Percentiles rank a stretch among this genome's conserved stretches.
These are phyloP conservation scores for Meandrina meandrites DNA, from an alignment of 92 coral and sea anemone genomes.

Conservation along the genomic window DNA sequence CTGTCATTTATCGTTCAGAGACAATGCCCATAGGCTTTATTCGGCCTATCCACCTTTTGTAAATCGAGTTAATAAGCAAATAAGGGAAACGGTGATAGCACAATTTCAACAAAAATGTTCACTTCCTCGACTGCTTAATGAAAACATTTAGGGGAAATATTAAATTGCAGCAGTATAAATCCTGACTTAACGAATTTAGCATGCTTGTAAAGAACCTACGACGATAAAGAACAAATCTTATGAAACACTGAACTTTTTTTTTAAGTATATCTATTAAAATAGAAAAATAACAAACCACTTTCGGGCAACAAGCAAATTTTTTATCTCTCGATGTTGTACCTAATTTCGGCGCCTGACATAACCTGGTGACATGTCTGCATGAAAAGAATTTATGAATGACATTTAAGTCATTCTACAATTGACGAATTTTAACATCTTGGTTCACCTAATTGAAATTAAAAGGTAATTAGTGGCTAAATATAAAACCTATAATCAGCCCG, in stretches of 20 bases:
- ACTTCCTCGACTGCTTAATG: background rate
- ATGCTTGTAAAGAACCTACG: background rate
- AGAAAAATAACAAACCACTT: background rate
- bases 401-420: background rate
- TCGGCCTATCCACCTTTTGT: background rate
- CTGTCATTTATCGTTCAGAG: background rate
- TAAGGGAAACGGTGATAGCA: background rate
- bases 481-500: background rate
- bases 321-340: background rate
- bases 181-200: background rate
- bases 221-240: background rate
- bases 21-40: background rate
- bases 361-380: background rate
- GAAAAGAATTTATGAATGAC: background rate
- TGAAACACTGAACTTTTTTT: background rate
- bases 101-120: background rate
- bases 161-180: background rate
- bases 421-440: background rate
- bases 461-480: background rate
- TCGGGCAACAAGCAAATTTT: background rate
- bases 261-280: background rate
- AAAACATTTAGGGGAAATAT: background rate
- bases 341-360: background rate
- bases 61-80: background rate
- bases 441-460: background rate